These are phyloP conservation scores for Aplochiton taeniatus DNA, from an alignment of 2,797 vertebrate genomes.

Conservation along the genomic window DNA sequence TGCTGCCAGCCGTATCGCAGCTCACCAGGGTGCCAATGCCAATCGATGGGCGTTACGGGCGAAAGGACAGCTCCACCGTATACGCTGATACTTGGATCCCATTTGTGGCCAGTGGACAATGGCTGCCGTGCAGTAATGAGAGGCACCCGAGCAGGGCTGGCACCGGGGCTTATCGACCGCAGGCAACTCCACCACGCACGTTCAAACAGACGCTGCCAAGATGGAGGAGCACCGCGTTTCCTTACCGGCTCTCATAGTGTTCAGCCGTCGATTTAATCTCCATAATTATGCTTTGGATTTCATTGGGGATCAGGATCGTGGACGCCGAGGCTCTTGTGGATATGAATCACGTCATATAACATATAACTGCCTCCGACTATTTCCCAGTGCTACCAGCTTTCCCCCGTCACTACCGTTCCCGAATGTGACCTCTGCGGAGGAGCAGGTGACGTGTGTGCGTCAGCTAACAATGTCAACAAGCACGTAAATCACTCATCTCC, in stretches of 20 bases:
- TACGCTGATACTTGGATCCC: constrained; percentile 28
- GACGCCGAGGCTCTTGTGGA: constrained; percentile 13
- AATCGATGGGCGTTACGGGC: constrained; percentile 36
- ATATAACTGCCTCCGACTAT: neutral
- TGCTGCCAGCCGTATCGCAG: constrained; percentile 14
- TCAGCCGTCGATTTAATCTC: constrained; percentile 29
- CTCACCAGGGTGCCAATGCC: constrained; percentile 39
- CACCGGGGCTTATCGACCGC: constrained; percentile 30
- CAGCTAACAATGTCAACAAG: constrained; percentile 22
- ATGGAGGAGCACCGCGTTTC: constrained; percentile 37
- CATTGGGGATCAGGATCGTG: constrained; percentile 4
- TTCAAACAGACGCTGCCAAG: constrained; percentile 52
- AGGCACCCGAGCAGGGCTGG: constrained; percentile 49
- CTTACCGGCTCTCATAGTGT: constrained; percentile 38
- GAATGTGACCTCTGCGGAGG: constrained; percentile 14
- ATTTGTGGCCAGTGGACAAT: constrained; percentile 19
- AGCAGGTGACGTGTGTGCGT: constrained; percentile 9
- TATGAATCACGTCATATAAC: constrained; percentile 22
- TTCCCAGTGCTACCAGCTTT: neutral
- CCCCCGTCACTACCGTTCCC: neutral
- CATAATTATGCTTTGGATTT: constrained; percentile 21
- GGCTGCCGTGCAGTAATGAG: constrained; percentile 36
- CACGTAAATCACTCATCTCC: constrained; percentile 18
- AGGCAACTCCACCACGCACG: constrained; percentile 20
- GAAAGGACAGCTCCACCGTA: constrained; percentile 49